Evolutionary conservation across 2,113 vertebrate species (phyloP).

Genomic region (Dicaeum eximium): DNA sequence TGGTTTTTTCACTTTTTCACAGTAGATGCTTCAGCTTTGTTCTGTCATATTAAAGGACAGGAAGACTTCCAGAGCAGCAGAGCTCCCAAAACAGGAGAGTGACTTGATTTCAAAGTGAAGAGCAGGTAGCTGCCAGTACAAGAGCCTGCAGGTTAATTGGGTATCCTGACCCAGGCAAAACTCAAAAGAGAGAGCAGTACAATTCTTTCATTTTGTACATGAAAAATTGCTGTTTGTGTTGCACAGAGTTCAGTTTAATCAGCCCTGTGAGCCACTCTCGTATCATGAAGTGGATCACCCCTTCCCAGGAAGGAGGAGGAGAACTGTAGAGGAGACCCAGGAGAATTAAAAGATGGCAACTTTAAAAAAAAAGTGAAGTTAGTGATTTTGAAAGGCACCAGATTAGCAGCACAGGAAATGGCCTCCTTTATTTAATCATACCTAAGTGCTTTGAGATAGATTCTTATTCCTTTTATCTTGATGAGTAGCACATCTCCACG

Average conservation of each 20-base stretch:
- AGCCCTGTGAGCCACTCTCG: conserved; percentile 35
- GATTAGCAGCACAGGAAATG: conserved; percentile 61
- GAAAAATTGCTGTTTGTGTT: conserved; percentile 59
- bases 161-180: conserved; percentile 67
- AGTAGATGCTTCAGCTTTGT: conserved; percentile 32
- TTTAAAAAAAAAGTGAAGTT: conserved; percentile 46
- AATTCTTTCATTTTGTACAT: conserved; percentile 54
- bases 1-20: background rate
- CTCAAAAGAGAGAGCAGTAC: conserved; percentile 62
- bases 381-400: conserved; percentile 57
- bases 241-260: conserved; percentile 63
- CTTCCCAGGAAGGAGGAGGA: conserved; percentile 42
- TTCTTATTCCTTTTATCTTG: conserved; percentile 57
- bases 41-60: conserved; percentile 45
- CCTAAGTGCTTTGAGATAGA: conserved; percentile 62
- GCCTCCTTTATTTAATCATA: conserved; percentile 61
- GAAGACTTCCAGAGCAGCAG: conserved; percentile 29
- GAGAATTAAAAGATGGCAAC: conserved; percentile 51
- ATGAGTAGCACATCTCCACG: conserved; percentile 39
- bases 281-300: conserved; percentile 40
- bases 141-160: conserved; percentile 66
- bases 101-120: conserved; percentile 68
- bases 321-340: conserved; percentile 17
- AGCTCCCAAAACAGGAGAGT: conserved; percentile 59
- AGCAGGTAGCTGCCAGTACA: conserved; percentile 59